Evolutionary conservation across 1,140 invertebrate species (phyloP).

Genomic region (Drosophila cardini): DNA sequence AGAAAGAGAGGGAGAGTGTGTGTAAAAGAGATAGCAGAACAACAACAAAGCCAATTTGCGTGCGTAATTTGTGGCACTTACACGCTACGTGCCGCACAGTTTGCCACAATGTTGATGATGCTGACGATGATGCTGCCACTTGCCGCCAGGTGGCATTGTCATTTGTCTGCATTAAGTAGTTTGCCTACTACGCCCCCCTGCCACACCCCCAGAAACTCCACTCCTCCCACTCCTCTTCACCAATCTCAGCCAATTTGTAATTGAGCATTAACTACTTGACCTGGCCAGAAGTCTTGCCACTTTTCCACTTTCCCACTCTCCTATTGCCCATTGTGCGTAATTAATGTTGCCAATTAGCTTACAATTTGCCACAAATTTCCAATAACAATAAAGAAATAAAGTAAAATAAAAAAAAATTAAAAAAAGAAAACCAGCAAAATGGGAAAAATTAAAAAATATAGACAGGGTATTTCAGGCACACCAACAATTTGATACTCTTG

Average conservation of each 20-base stretch:
- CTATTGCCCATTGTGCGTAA: constrained; percentile 62
- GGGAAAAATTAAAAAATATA: neutral
- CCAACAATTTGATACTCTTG: no score
- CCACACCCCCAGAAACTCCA: neutral
- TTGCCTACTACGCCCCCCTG: constrained; percentile 13
- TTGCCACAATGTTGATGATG: constrained; percentile 45
- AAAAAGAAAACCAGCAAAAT: neutral
- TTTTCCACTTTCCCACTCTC: neutral
- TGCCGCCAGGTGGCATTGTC: constrained; percentile 63
- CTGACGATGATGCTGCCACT: constrained; percentile 27
- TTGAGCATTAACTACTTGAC: constrained; percentile 58
- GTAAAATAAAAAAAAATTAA: neutral
- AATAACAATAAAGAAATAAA: constrained; percentile 8
- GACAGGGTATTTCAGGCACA: no score
- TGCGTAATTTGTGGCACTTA: constrained; percentile 82
- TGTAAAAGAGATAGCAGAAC: neutral
- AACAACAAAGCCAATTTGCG: constrained; percentile 78
- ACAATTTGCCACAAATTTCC: constrained; percentile 38
- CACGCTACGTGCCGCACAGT: constrained; percentile 64
- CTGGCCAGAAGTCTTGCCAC: neutral
- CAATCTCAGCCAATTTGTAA: constrained; percentile 69
- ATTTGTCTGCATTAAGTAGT: constrained; percentile 76
- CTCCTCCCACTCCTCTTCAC: neutral
- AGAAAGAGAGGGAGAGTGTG: neutral
- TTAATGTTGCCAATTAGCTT: constrained; percentile 75